These are phyloP conservation scores for Podocnemis expansa DNA, from an alignment of 2,113 vertebrate species.

Conservation along the genomic window DNA sequence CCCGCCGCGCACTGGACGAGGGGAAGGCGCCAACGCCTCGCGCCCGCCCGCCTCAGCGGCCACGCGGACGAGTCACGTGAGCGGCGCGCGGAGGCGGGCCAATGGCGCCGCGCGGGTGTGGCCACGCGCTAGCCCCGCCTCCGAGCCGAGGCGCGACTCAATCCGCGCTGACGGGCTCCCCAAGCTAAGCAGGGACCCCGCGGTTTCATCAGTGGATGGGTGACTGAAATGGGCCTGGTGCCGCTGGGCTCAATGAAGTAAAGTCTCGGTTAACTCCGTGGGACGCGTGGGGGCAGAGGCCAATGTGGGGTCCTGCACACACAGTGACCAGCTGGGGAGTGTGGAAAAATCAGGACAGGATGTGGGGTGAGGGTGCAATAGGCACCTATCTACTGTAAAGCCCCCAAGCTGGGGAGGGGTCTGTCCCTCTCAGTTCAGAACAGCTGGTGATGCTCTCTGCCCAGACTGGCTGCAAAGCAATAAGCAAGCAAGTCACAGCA, in stretches of 20 bases:
- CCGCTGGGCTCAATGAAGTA: background rate
- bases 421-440: too few relatives aligned
- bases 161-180: too few relatives aligned
- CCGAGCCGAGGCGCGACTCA: too few relatives aligned
- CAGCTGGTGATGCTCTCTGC: too few relatives aligned
- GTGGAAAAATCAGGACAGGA: too few relatives aligned
- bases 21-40: background rate
- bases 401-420: too few relatives aligned
- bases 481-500: background rate
- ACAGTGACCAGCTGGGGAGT: too few relatives aligned
- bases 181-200: rapidly evolving
- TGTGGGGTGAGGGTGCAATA: too few relatives aligned
- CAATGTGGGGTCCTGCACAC: background rate
- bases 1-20: background rate
- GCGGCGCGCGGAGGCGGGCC: background rate
- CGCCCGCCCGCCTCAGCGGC: too few relatives aligned
- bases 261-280: background rate
- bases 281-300: background rate
- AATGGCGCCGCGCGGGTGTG: rapidly evolving
- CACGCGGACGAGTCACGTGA: background rate
- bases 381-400: too few relatives aligned
- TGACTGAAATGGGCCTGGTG: rapidly evolving
- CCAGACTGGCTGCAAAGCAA: background rate
- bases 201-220: rapidly evolving
- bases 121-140: background rate